Evolutionary conservation across 2,113 vertebrate genomes (phyloP), one percentile per base, ranked within the genome.

Genomic region (Echinops telfairi): DNA sequence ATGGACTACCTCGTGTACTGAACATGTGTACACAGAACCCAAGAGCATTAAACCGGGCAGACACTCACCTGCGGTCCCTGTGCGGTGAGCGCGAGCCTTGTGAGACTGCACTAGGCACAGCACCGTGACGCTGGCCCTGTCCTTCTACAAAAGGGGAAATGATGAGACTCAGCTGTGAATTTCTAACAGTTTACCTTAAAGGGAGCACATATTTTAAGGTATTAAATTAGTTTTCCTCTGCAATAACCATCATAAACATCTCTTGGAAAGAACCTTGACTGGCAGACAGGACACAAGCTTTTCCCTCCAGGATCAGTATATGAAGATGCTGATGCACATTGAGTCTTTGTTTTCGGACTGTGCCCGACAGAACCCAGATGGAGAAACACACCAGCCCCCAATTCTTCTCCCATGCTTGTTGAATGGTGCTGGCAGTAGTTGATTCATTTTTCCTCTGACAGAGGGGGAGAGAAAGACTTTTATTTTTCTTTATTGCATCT

Each of bases 31-130:
- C 83, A 84, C 19, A 3, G 31, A 78, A 53, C 47, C 60, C 3
- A 17, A 23, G 79, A 81, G 12, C n/a, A 29, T 43, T 57, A 33
- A 88, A 11, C 14, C 19, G n/a, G 20, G 60, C 9, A 17, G 20
- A 68, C 9, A 20, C 16, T 36, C 12, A 27, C 75, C 58, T 76
- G 23, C 47, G 40, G 16, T 0, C 0, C 0, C 22, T 9, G 0
- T 3, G 17, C 29, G 57, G 20, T 36, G 29, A n/a, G 29, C 27
- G 0, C 0, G 0, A 6, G 0, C 2, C 31, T 23, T 64, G 20
- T 36, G 29, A 33, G 27, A 20, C 1, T 12, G 31, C n/a, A 6
- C 14, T n/a, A 20, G 2, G 8, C 25, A 36, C 1, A 4, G 31
- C 20, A 33, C 19, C 1, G 4, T 2, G 38, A 19, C 70, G 19